Base-by-base conservation (phyloP, 1,140 invertebrate genomes). In the Bombus sibiricus region DNA sequence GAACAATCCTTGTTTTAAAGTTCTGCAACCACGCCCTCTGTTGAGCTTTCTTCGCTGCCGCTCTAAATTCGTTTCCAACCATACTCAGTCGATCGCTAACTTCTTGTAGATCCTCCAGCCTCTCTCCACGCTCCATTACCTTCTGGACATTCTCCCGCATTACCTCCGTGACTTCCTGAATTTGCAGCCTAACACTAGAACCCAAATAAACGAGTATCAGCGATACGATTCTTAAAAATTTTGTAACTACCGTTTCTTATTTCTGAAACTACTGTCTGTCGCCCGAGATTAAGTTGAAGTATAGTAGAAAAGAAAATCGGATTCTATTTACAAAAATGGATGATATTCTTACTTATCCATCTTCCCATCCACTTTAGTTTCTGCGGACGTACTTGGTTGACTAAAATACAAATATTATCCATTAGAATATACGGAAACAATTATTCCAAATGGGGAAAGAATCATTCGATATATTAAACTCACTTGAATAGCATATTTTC, bases 121-220 rank as follows among this genome's bases (percentile, higher is more conserved):
- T 94, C 18, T 96, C 96, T 32, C 96, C 96, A 66, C 96, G 90
- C 68, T 96, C 96, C 85, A 96, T 92, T 8, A 96, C 94, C 88
- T 95, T 96, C 78, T 94, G 94, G 2, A 96, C 95, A 92, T 96
- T 96, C 53, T 95, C 93, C 12, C 96, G 94, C 96, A 96, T 96
- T 12, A 96, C 95, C 78, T 95, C 95, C 1, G 96, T 95, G 25
- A 96, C 96, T 81, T 96, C 96, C 59, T 96, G 95, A 43, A 96
- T 96, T 91, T 96, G 96, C 43, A 95, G 92, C 84, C 94, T 94
- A 0, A 96, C 94, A 86, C 95, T 96, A 57, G 15, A 83, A 80
- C n/a, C 81, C n/a, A 75, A 43, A n/a, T 25, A 22, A 41, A 2
- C 41, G 28, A n/a, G 5, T n/a, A 10, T 76, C 59, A 41, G 10